A percentile compares a stretch with the other conserved stretches of the same genome.
phyloP scores from a whole-genome alignment of 2,888 invertebrate genomes.

The Euzetes globulus region DNA sequence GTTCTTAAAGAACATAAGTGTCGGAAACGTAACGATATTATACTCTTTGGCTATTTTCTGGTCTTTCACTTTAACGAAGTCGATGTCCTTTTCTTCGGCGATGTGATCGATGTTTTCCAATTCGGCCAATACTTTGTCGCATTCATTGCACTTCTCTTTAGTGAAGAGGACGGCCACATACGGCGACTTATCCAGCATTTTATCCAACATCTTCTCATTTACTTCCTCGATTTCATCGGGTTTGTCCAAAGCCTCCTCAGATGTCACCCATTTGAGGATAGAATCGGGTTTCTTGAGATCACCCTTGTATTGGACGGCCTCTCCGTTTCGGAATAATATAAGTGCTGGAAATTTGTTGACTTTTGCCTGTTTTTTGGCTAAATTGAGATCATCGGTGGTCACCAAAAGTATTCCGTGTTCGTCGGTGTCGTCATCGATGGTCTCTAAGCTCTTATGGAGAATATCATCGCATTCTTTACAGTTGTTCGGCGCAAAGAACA shows the following conservation, averaged over 20 bases:
- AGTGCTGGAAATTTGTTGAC: constrained; percentile 76
- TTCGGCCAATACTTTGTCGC: constrained; percentile 76
- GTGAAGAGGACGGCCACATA: constrained; percentile 88
- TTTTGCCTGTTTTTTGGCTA: constrained; percentile 67
- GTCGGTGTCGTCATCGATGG: constrained; percentile 85
- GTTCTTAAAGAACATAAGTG: constrained; percentile 58
- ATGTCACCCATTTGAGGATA: constrained; percentile 81
- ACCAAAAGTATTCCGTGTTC: constrained; percentile 88
- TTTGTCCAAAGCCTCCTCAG: constrained; percentile 79
- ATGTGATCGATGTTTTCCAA: constrained; percentile 87
- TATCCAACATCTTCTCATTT: constrained; percentile 79
- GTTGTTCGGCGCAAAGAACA: constrained; percentile 61
- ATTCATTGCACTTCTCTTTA: constrained; percentile 76
- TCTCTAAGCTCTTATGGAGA: constrained; percentile 68
- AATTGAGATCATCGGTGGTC: constrained; percentile 71
- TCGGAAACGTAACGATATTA: constrained; percentile 69
- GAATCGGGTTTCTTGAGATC: constrained; percentile 60
- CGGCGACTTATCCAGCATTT: constrained; percentile 75
- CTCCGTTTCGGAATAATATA: constrained; percentile 83
- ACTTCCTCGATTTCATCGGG: constrained; percentile 90
- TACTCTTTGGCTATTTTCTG: constrained; percentile 79
- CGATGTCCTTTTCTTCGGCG: constrained; percentile 81
- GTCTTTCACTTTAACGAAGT: constrained; percentile 85
- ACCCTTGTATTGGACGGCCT: constrained; percentile 71
- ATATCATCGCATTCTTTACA: constrained; percentile 79